Base-by-base conservation (phyloP, 2,113 vertebrate species). In the Colaptes auratus region DNA sequence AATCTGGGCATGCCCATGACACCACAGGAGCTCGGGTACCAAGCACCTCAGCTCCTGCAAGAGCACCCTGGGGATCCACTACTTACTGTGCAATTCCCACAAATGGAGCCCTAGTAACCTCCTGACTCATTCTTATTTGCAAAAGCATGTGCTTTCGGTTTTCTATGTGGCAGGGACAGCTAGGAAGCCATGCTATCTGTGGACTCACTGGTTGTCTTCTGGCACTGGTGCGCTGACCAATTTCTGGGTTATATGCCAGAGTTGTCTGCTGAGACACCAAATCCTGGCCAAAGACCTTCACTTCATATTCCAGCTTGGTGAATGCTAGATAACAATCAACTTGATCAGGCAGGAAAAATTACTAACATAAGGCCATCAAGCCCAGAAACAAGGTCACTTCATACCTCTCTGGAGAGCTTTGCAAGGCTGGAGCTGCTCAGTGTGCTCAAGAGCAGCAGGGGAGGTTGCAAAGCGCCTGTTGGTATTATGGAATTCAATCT, bases 401-500 rank as follows among this genome's bases (percentile, higher is more conserved):
- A 1, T 36, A 60, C 44, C 36, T 91, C 71, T 77, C 69, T 16
- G 4, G 42, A 89, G 79, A 78, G 53, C 14, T 20, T n/a, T 42
- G 33, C 50, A 53, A 58, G 58, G 50, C 35, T 83, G 73, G 50
- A 72, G 63, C n/a, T 30, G 63, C 67, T 79, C 46, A 20, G 59
- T 2, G 17, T 48, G 23, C 67, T 74, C 56, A 42, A 80, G 30
- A 95, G 69, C 61, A 73, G 71, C n/a, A 60, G 58, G n/a, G 44
- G 44, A 90, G 60, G 44, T 74, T 48, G 28, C 2, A 0, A 73
- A 74, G 82, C 0, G 0, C 0, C 0, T 10, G 35, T 39, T 59
- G 59, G 72, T 61, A 46, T 84, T 95, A 48, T 19, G 79, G 93
- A 97, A 88, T 94, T 78, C 72, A 86, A 42, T 79, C 53, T 87